Conservation (phyloP, 2,888 invertebrate species). For the Byasa hedistus region DNA sequence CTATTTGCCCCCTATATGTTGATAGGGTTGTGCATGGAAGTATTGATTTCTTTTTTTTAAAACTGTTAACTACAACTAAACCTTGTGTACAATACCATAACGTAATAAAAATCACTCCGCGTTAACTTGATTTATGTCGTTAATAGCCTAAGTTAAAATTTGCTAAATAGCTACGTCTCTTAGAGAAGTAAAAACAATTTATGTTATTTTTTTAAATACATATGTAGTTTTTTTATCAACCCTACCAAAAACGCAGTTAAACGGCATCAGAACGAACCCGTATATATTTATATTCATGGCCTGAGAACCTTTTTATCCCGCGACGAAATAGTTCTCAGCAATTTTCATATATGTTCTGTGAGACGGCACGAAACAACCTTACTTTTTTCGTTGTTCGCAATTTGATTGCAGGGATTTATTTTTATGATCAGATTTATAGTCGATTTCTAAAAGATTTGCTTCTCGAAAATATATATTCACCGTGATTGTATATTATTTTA, state of each 20-base stretch:
- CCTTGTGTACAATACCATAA: too few species aligned
- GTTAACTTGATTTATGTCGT: too few species aligned
- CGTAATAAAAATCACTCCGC: too few species aligned
- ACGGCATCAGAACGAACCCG: conserved; percentile 50
- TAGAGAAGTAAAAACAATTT: too few species aligned
- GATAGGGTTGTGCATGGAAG: conserved; percentile 45
- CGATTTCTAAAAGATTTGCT: conserved; percentile 65
- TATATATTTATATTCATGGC: conserved; percentile 71
- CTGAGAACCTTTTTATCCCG: conserved; percentile 64
- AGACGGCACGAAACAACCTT: conserved; percentile 73
- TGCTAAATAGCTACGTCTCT: too few species aligned
- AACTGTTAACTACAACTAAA: too few species aligned
- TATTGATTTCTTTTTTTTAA: not conserved
- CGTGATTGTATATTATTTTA: not conserved
- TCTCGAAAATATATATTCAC: conserved; percentile 38
- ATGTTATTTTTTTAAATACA: not conserved
- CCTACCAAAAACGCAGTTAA: conserved; percentile 46
- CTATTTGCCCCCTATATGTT: conserved; percentile 49
- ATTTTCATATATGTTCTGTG: conserved; percentile 65
- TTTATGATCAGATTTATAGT: conserved; percentile 77
- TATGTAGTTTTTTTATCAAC: conserved; percentile 36
- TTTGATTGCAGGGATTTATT: conserved; percentile 77
- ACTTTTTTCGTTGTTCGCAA: conserved; percentile 71
- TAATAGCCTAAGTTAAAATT: too few species aligned
- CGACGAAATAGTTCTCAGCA: conserved; percentile 64